phyloP scores from a whole-genome alignment of 2,888 invertebrate genomes.

The Ormyrus nitidulus region DNA sequence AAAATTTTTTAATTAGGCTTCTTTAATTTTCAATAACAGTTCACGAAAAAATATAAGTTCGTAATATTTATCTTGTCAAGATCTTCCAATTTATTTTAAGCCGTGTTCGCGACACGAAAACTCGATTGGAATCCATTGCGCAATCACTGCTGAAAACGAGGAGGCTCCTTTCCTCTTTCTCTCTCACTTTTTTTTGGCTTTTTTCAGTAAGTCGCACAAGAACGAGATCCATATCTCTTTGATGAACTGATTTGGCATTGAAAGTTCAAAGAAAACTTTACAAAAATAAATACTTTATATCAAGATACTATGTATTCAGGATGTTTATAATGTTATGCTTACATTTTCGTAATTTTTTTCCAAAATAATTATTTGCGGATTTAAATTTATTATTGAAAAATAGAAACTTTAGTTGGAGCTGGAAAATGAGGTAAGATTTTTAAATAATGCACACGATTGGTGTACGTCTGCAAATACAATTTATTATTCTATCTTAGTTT shows the following conservation, averaged over 20 bases:
- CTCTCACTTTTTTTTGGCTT: not conserved
- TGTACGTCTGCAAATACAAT: conserved; percentile 61
- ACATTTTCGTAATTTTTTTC: too few relatives aligned
- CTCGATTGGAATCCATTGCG: conserved; percentile 30
- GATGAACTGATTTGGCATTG: conserved; percentile 18
- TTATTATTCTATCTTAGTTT: conserved; percentile 69
- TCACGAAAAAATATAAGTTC: too few relatives aligned
- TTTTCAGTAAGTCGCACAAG: not conserved
- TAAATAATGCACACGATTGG: not conserved
- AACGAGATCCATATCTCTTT: conserved; percentile 11
- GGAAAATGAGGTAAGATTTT: not conserved
- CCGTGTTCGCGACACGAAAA: conserved; percentile 22
- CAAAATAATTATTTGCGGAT: too few relatives aligned
- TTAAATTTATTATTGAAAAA: too few relatives aligned
- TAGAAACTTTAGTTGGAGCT: too few relatives aligned
- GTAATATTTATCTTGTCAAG: conserved; percentile 6
- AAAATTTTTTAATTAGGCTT: not conserved
- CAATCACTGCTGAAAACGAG: not conserved
- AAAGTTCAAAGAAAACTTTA: conserved; percentile 4
- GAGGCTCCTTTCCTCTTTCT: not conserved
- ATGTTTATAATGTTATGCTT: not conserved
- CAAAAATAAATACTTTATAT: not conserved
- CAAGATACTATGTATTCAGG: too few relatives aligned
- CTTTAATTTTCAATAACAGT: not conserved
- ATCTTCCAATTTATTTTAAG: conserved; percentile 37